Base-by-base conservation (phyloP, 1,140 invertebrate species). In the Drosophila takahashii region DNA sequence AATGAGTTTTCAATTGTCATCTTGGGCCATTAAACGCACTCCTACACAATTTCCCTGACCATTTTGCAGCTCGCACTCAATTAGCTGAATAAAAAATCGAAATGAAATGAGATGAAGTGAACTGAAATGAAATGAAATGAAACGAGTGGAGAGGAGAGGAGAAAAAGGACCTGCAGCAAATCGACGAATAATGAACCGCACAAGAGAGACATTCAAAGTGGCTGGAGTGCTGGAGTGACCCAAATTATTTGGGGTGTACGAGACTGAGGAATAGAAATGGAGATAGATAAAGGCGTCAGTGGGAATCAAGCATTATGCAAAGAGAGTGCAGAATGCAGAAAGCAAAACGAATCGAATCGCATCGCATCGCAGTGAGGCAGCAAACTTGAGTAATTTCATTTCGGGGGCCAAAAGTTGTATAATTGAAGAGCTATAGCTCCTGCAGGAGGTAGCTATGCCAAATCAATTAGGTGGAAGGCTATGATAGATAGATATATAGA, bases 141-240 rank as follows among this genome's bases (percentile, higher is more conserved):
- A 41, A 34, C 32, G 22, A 15, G 8, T 39, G 3, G 45, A 22
- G 22, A 22, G 22, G 22, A 22, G 22, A 22, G 1, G 22, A 22
- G 7, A 13, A 7, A 18, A 10, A 26, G 26, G 50, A 58, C 64
- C 52, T 83, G 79, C 75, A 44, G 45, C 56, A 83, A 83, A 83
- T 83, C 79, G 79, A 79, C 51, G 50, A 65, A 79, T 79, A 78
- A 75, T 72, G 54, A 78, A 83, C 61, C 57, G 34, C 42, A 44
- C 64, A 44, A 48, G 22, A 54, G 27, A 58, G 62, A 45, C 48
- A n/a, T 18, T 52, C 18, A 11, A 27, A 4, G 22, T 15, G n/a
- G 16, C 16, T 1, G 26, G 32, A 15, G 15, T 16, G 4, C 7
- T 15, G 8, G n/a, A 65, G 44, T 74, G 81, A 84, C 75, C 75